A percentile compares a stretch with the other conserved stretches of the same genome.
phyloP scores from a whole-genome alignment of 2,113 vertebrate species.

The Cryptotis parvus region DNA sequence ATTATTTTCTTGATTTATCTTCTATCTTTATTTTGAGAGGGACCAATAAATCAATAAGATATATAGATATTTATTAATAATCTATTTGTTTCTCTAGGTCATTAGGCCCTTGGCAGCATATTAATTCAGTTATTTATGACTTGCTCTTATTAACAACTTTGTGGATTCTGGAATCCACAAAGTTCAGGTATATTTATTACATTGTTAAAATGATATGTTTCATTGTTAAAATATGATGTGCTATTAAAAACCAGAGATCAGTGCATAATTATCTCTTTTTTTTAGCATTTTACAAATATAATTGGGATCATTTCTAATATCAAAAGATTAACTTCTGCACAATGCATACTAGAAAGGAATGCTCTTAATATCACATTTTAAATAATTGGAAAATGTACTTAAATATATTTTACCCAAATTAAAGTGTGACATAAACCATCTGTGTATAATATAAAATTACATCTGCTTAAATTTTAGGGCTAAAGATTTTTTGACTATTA shows the following conservation, averaged over 20 bases:
- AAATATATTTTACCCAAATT: constrained; percentile 72
- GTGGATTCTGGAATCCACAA: constrained; percentile 30
- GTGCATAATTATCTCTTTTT: constrained; percentile 71
- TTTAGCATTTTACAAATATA: constrained; percentile 71
- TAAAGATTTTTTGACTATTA: constrained; percentile 54
- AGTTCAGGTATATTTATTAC: constrained; percentile 41
- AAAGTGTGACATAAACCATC: constrained; percentile 76
- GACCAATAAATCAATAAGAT: constrained; percentile 71
- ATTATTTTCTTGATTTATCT: constrained; percentile 61
- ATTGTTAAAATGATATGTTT: constrained; percentile 53
- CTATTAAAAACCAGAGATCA: constrained; percentile 63
- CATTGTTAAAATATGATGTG: constrained; percentile 42
- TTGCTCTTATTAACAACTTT: constrained; percentile 59
- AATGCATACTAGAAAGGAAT: constrained; percentile 66
- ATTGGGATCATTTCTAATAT: constrained; percentile 54
- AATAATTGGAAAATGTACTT: constrained; percentile 74
- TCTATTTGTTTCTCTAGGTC: constrained; percentile 65
- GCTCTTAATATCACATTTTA: constrained; percentile 69
- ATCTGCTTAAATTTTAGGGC: constrained; percentile 60
- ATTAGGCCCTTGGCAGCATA: constrained; percentile 59
- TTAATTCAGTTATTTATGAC: constrained; percentile 67
- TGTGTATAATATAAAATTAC: constrained; percentile 67
- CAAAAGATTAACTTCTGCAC: constrained; percentile 65
- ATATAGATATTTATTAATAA: constrained; percentile 31
- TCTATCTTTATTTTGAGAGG: constrained; percentile 58